Evolutionary conservation across 1,140 invertebrate species (phyloP).

Genomic region (Lithobius niger): DNA sequence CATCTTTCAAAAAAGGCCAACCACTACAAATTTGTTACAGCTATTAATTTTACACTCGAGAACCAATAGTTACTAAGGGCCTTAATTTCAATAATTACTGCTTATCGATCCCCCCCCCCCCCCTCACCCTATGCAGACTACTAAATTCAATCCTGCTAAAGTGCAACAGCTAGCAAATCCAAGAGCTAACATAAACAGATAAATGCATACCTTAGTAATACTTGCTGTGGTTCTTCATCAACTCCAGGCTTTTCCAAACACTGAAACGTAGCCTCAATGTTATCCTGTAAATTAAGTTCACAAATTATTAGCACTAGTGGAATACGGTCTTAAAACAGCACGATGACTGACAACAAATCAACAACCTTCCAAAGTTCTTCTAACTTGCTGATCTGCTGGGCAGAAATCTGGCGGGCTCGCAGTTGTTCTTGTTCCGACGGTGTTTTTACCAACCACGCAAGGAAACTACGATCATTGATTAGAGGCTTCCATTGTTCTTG

Average conservation of each 20-base stretch:
- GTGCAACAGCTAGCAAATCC: no score
- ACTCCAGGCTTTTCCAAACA: slow-evolving; percentile 95
- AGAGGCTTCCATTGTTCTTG: slow-evolving; percentile 98
- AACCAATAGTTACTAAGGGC: no score
- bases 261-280: slow-evolving; percentile 92
- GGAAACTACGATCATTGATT: slow-evolving; percentile 86
- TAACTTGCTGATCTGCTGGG: slow-evolving; percentile 91
- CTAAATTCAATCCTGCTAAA: no score
- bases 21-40: no score
- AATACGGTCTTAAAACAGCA: no score
- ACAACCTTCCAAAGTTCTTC: slow-evolving; percentile 90
- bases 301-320: no score
- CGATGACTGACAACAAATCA: slow-evolving; percentile 11
- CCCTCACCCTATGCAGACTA: no score
- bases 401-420: slow-evolving; percentile 84
- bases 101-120: no score
- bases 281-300: slow-evolving; percentile 46
- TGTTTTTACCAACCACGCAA: slow-evolving; percentile 93
- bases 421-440: slow-evolving; percentile 91
- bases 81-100: no score
- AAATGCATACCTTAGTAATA: slow-evolving; percentile 52
- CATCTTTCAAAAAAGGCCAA: no score
- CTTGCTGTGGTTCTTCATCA: slow-evolving; percentile 93
- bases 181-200: slow-evolving; percentile 4
- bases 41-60: no score